These are phyloP conservation scores for Vanessa atalanta DNA, from an alignment of 1,140 invertebrate species.

Conservation along the genomic window DNA sequence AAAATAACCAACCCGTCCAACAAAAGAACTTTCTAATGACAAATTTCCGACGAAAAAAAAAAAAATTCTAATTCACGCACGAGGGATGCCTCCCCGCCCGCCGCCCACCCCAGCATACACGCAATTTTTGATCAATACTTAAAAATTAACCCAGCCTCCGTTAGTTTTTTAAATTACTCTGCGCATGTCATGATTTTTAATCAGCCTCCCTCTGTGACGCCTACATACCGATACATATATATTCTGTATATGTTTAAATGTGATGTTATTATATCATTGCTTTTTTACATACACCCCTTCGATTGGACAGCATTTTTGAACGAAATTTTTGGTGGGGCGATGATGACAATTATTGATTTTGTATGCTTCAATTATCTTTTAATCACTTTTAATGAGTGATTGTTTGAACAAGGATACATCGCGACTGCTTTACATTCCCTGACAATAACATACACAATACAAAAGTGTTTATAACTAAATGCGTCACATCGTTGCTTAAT, in stretches of 20 bases:
- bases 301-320: constrained; percentile 35
- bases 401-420: background rate
- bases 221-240: constrained; percentile 52
- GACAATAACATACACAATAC: too few relatives aligned
- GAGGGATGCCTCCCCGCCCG: constrained; percentile 31
- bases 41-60: constrained; percentile 55
- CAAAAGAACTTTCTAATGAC: constrained; percentile 68
- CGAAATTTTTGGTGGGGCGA: constrained; percentile 12
- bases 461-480: too few relatives aligned
- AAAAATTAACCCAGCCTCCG: constrained; percentile 77
- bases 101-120: constrained; percentile 49
- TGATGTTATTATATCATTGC: constrained; percentile 59
- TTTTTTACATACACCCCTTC: constrained; percentile 49
- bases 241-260: constrained; percentile 54
- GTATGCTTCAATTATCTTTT: constrained; percentile 14
- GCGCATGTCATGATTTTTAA: constrained; percentile 79
- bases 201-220: constrained; percentile 66
- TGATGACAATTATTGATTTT: constrained; percentile 10
- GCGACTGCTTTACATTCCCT: too few relatives aligned
- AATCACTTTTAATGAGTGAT: background rate
- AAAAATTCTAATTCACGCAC: constrained; percentile 75
- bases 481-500: too few relatives aligned
- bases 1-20: constrained; percentile 32
- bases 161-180: constrained; percentile 78
- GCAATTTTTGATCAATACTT: constrained; percentile 80